phyloP scores from a whole-genome alignment of 2,888 invertebrate genomes.

The Caenorhabditis panamensis region DNA sequence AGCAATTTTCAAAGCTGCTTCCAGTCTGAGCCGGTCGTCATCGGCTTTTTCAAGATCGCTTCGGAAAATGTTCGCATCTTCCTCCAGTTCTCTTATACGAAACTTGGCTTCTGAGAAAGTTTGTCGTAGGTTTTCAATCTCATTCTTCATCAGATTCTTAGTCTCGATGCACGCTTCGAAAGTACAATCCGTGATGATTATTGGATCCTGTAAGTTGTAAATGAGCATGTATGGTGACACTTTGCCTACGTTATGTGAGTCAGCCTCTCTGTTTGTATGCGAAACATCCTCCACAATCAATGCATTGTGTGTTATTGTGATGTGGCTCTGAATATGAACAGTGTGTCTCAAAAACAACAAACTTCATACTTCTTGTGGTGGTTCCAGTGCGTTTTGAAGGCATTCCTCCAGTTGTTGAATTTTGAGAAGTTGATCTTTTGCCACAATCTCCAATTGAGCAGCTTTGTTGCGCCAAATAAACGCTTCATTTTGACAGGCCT shows the following conservation, averaged over 20 bases:
- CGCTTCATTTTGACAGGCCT: constrained; percentile 81
- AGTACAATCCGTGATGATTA: constrained; percentile 70
- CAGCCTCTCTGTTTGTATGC: constrained; percentile 30
- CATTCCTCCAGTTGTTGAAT: constrained; percentile 56
- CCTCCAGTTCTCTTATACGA: constrained; percentile 71
- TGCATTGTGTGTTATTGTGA: constrained; percentile 41
- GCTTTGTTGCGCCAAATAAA: constrained; percentile 80
- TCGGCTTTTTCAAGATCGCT: constrained; percentile 68
- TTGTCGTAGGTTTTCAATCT: constrained; percentile 72
- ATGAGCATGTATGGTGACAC: not conserved
- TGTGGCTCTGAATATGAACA: constrained; percentile 33
- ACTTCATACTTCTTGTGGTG: constrained; percentile 17
- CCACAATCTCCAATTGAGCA: constrained; percentile 79
- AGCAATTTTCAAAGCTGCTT: constrained; percentile 42
- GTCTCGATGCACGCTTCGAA: constrained; percentile 69
- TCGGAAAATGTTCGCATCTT: constrained; percentile 67
- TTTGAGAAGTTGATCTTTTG: constrained; percentile 76
- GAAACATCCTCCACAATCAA: constrained; percentile 47
- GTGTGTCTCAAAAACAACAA: not conserved
- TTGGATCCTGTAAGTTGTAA: constrained; percentile 45
- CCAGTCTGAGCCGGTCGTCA: constrained; percentile 51
- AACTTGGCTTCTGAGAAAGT: constrained; percentile 66
- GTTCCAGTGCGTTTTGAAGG: constrained; percentile 37
- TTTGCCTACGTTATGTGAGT: constrained; percentile 38
- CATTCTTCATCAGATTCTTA: constrained; percentile 71